phyloP scores from a whole-genome alignment of 1,140 invertebrate genomes.

The Colletes latitarsis region DNA sequence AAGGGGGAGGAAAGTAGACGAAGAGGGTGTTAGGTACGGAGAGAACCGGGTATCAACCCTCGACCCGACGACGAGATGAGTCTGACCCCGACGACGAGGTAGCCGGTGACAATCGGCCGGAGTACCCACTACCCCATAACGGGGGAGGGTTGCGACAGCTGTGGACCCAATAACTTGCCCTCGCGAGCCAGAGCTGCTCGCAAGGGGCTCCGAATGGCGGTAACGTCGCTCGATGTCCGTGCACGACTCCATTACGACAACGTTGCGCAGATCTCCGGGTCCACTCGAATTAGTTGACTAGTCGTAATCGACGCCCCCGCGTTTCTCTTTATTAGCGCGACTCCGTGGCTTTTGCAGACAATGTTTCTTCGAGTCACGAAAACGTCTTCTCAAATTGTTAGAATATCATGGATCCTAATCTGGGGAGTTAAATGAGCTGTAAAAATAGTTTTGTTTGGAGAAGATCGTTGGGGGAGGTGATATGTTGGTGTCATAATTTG shows the following conservation, averaged over 20 bases:
- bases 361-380: neutral
- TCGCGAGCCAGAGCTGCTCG: neutral
- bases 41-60: slow-evolving; percentile 72
- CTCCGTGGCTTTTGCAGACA: no score
- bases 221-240: slow-evolving; percentile 18
- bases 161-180: slow-evolving; percentile 79
- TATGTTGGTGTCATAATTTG: no score
- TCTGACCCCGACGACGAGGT: slow-evolving; percentile 76
- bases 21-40: slow-evolving; percentile 50
- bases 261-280: neutral
- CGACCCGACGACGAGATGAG: slow-evolving; percentile 74
- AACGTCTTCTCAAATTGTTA: no score
- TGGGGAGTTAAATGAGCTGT: no score
- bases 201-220: slow-evolving; percentile 39
- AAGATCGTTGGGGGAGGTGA: no score
- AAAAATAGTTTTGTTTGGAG: no score
- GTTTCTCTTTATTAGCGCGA: no score
- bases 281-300: slow-evolving; percentile 8
- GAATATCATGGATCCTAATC: no score
- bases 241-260: slow-evolving; percentile 23
- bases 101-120: slow-evolving; percentile 79
- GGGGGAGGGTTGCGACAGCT: slow-evolving; percentile 76
- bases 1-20: slow-evolving; percentile 51
- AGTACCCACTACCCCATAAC: slow-evolving; percentile 57
- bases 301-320: neutral